Percentiles rank a stretch among this genome's conserved stretches.
phyloP scores from a whole-genome alignment of 1,140 invertebrate species.

The Myzus persicae region DNA sequence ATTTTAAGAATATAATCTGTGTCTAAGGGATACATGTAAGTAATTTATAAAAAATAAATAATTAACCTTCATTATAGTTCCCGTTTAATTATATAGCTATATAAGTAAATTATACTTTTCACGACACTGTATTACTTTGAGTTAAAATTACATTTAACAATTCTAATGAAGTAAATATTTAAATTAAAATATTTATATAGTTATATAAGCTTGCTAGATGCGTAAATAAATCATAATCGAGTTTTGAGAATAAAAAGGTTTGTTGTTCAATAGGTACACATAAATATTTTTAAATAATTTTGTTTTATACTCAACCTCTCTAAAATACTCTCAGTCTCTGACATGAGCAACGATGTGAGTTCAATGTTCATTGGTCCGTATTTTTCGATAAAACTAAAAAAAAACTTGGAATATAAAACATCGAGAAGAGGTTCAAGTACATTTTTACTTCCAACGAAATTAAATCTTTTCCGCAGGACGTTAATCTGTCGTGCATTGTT shows the following conservation, averaged over 20 bases:
- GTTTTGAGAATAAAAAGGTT: neutral
- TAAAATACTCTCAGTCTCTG: too few species aligned
- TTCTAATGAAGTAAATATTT: too few species aligned
- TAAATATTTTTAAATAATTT: neutral
- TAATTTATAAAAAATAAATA: neutral
- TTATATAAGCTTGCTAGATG: neutral
- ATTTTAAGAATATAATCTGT: neutral
- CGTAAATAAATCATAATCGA: neutral
- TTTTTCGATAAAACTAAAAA: conserved; percentile 7
- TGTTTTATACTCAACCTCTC: neutral
- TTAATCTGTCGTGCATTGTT: neutral
- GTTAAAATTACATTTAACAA: neutral
- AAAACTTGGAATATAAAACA: neutral
- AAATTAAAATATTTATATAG: neutral
- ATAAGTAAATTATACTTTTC: neutral
- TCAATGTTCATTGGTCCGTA: conserved; percentile 3
- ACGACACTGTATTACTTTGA: neutral
- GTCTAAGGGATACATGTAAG: neutral
- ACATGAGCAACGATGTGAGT: neutral
- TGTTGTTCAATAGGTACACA: neutral
- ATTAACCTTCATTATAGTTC: neutral
- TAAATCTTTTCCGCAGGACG: neutral
- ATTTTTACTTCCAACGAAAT: conserved; percentile 7
- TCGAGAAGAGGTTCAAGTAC: neutral
- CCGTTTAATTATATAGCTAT: too few species aligned